Evolutionary conservation across 2,797 vertebrate species (phyloP), one percentile per base, ranked within the genome.

Genomic region (Sebastes iracundus): DNA sequence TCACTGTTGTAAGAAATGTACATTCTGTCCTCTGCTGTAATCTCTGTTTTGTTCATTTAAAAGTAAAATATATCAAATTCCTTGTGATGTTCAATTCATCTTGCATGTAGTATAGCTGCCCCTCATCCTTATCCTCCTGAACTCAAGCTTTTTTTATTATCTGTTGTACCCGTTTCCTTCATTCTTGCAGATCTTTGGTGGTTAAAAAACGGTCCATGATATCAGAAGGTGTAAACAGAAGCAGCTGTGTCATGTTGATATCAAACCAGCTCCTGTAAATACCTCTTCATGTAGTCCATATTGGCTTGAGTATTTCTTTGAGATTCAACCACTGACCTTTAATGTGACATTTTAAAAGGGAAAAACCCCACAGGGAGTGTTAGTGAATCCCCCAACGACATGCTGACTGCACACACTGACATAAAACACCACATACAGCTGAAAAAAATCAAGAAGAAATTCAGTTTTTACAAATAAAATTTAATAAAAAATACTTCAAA

Each of bases 341-440:
- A 22, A 27, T 56, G 64, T 90, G 92, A 81, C 89, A 94, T 92
- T 94, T 92, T 23, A 71, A 68, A 85, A 49, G 70, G 80, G 68
- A 53, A 72, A 85, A 27, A 2, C 61, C 84, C 89, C 84, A 75
- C 61, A 64, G 88, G 84, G 85, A 30, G 64, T 58, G 85, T 82
- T 70, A 60, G 80, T 71, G 79, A 84, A 61, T 59, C 76, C 70
- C 38, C 71, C 55, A 72, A 28, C 28, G 27, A 69, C 80, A 81
- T 18, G 62, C 55, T 82, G 82, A 79, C 60, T 72, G 67, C 75
- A 74, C 84, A 82, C 35, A 33, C 53, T 60, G 64, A 22, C 75
- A 76, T 13, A 49, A 16, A 56, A 56, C 6, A 60, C 9, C 2
- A 28, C 82, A 65, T 1, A 2, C 22, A 52, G 35, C 28, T 9